phyloP scores from a whole-genome alignment of 1,140 invertebrate genomes.

The Drosophila arizonae region DNA sequence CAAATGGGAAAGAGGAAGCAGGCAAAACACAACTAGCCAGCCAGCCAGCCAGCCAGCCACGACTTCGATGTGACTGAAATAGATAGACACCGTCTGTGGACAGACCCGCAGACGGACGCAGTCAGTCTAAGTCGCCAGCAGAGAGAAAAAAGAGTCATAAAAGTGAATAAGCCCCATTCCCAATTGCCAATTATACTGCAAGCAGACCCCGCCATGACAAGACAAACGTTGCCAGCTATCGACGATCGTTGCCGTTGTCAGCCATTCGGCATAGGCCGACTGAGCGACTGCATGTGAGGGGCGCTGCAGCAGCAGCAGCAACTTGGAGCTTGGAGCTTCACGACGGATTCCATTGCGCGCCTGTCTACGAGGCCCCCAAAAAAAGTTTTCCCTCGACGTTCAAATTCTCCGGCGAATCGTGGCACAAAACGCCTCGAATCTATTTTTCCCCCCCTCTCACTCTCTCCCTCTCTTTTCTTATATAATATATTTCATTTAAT shows the following conservation, averaged over 20 bases:
- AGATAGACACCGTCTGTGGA: slow-evolving; percentile 54
- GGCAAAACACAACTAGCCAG: slow-evolving; percentile 41
- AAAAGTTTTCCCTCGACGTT: slow-evolving; percentile 19
- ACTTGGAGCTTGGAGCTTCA: slow-evolving; percentile 29
- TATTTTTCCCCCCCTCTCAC: background rate
- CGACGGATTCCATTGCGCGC: slow-evolving; percentile 68
- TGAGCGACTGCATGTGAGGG: slow-evolving; percentile 11
- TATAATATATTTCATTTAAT: slow-evolving; percentile 73
- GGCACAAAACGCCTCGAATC: slow-evolving; percentile 37
- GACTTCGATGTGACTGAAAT: slow-evolving; percentile 74
- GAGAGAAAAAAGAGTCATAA: slow-evolving; percentile 56
- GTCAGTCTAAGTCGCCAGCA: slow-evolving; percentile 24
- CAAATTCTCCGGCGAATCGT: slow-evolving; percentile 31
- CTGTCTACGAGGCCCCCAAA: slow-evolving; percentile 5
- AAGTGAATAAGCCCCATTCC: slow-evolving; percentile 67
- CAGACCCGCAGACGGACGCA: slow-evolving; percentile 22
- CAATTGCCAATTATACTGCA: slow-evolving; percentile 77
- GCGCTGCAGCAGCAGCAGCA: background rate
- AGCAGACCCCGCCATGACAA: slow-evolving; percentile 50
- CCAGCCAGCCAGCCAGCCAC: slow-evolving; percentile 64
- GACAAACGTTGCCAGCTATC: slow-evolving; percentile 71
- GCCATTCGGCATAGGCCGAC: slow-evolving; percentile 56
- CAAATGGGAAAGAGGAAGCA: slow-evolving; percentile 57
- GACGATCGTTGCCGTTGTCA: slow-evolving; percentile 68
- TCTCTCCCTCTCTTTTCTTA: slow-evolving; percentile 5